Evolutionary conservation across 2,113 vertebrate species (phyloP).

Genomic region (Caracal caracal): DNA sequence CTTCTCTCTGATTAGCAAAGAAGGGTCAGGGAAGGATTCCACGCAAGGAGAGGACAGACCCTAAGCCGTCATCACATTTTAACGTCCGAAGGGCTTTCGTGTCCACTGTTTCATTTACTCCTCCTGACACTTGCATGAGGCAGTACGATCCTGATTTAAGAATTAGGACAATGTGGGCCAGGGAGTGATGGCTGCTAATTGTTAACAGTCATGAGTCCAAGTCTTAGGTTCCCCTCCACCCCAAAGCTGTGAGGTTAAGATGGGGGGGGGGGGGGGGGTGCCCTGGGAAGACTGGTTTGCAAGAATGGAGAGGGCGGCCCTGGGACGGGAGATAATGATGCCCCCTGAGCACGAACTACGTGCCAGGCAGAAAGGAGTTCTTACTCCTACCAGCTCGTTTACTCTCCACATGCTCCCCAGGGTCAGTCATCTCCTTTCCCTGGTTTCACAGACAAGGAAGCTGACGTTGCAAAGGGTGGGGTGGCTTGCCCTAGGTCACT

Average conservation of each 20-base stretch:
- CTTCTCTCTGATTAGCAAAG: background rate
- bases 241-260: too few relatives aligned
- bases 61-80: background rate
- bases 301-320: too few relatives aligned
- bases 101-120: background rate
- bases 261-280: fast-evolving
- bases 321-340: fast-evolving
- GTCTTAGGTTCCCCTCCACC: background rate
- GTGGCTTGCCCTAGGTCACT: background rate
- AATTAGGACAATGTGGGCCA: background rate
- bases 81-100: background rate
- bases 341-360: background rate
- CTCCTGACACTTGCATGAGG: background rate
- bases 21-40: background rate
- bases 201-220: background rate
- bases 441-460: background rate
- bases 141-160: background rate
- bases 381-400: background rate
- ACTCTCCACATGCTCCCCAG: too few relatives aligned
- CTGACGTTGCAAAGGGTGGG: background rate
- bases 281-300: background rate
- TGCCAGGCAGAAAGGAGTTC: background rate
- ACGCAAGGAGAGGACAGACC: too few relatives aligned
- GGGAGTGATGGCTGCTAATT: background rate
- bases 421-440: background rate